Evolutionary conservation across 2,797 vertebrate species (phyloP).

Genomic region (Gouania willdenowi): DNA sequence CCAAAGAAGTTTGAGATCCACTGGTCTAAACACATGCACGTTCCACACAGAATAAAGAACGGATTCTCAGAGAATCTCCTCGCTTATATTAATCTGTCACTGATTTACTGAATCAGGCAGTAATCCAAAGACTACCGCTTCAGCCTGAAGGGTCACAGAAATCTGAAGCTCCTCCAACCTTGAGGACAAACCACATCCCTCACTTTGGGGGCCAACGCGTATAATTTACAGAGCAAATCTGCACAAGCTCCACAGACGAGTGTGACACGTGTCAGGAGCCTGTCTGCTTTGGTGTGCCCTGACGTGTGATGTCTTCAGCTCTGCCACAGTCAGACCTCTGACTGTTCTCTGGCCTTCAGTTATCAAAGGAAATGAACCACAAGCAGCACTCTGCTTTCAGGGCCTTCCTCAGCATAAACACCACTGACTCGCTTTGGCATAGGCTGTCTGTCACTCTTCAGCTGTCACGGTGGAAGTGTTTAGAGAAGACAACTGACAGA

Average conservation of each 20-base stretch:
- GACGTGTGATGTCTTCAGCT: neutral
- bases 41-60: too few relatives aligned
- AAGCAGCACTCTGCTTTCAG: neutral
- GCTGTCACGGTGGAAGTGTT: neutral
- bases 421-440: neutral
- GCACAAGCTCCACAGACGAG: neutral
- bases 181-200: neutral
- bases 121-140: too few relatives aligned
- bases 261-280: neutral
- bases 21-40: too few relatives aligned
- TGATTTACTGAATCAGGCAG: too few relatives aligned
- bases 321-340: neutral
- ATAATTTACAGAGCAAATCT: neutral
- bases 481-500: neutral
- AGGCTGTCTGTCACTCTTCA: neutral
- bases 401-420: neutral
- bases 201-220: neutral
- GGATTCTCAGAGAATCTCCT: too few relatives aligned
- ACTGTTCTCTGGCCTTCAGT: neutral
- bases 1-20: too few relatives aligned
- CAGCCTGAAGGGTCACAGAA: neutral
- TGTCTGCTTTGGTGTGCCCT: neutral
- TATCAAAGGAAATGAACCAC: neutral
- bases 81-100: too few relatives aligned
- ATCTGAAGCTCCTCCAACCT: neutral